A percentile compares a stretch with the other conserved stretches of the same genome.
Conservation (phyloP, 2,888 invertebrate species). For the Tanytarsus gracilentus region DNA sequence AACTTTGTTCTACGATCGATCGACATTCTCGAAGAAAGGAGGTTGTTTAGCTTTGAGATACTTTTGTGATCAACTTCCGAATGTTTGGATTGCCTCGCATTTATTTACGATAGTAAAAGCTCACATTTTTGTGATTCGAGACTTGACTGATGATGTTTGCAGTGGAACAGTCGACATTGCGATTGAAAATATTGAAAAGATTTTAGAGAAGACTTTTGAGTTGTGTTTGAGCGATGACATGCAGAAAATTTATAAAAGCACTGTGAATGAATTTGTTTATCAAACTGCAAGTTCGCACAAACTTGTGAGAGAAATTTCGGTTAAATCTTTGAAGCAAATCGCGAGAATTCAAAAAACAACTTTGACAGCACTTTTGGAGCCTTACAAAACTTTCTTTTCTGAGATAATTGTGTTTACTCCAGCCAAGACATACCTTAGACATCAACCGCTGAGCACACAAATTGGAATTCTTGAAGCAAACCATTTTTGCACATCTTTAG, state of each 20-base stretch:
- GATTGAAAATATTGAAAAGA: slow-evolving; percentile 77
- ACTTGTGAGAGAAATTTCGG: slow-evolving; percentile 83
- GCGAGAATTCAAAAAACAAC: slow-evolving; percentile 75
- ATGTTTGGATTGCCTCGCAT: slow-evolving; percentile 79
- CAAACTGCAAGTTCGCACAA: slow-evolving; percentile 92
- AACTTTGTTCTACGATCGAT: slow-evolving; percentile 87
- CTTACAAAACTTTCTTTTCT: slow-evolving; percentile 81
- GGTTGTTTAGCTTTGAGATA: slow-evolving; percentile 89
- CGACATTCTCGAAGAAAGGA: slow-evolving; percentile 96
- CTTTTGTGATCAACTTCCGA: slow-evolving; percentile 78
- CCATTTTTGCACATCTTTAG: slow-evolving; percentile 88
- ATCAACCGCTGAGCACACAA: slow-evolving; percentile 92
- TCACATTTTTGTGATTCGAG: slow-evolving; percentile 88
- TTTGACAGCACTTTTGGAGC: slow-evolving; percentile 89
- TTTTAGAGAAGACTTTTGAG: slow-evolving; percentile 67
- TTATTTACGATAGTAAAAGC: slow-evolving; percentile 79
- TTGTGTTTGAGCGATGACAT: not conserved
- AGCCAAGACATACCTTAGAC: slow-evolving; percentile 83
- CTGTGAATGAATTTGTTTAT: slow-evolving; percentile 77
- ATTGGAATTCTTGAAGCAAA: slow-evolving; percentile 97
- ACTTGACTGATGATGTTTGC: slow-evolving; percentile 88
- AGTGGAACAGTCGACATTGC: slow-evolving; percentile 96
- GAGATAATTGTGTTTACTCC: slow-evolving; percentile 82
- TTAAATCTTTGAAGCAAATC: slow-evolving; percentile 74
- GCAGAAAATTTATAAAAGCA: not conserved